Percentiles rank a stretch among this genome's conserved stretches.
Conservation (phyloP, 1,140 invertebrate species). For the Musca vetustissima region DNA sequence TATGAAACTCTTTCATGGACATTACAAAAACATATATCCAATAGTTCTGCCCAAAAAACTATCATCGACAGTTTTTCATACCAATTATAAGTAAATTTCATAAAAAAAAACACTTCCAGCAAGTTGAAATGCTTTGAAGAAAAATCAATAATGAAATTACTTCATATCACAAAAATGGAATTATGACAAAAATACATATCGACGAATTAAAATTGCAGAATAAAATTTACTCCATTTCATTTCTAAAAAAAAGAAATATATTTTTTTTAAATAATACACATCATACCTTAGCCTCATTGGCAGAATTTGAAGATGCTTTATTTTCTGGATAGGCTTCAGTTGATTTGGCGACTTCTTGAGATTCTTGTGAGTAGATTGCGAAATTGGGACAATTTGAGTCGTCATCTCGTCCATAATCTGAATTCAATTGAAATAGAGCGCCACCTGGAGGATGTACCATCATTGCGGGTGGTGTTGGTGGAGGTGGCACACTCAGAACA, state of each 20-base stretch:
- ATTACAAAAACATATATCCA: no score
- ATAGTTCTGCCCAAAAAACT: no score
- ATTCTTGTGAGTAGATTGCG: conserved; percentile 78
- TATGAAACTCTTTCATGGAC: no score
- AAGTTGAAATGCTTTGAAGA: no score
- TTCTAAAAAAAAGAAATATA: conserved; percentile 3
- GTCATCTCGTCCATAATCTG: conserved; percentile 55
- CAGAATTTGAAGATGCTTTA: conserved; percentile 26
- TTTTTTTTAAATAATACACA: conserved; percentile 14
- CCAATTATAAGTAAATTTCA: no score
- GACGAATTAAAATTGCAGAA: no score
- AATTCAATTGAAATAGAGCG: conserved; percentile 43
- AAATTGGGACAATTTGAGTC: conserved; percentile 80
- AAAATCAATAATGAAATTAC: no score
- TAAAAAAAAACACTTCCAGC: no score
- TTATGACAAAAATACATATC: no score
- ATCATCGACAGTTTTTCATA: no score
- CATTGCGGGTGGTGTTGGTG: conserved; percentile 44
- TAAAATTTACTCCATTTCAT: conserved; percentile 18
- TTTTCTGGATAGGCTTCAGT: conserved; percentile 45
- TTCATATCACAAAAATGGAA: no score
- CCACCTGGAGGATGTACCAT: conserved; percentile 39
- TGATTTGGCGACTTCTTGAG: conserved; percentile 71
- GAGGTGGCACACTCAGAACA: conserved; percentile 38
- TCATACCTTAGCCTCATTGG: conserved; percentile 42